Conservation (phyloP, 2,888 invertebrate genomes). For the Epistrophella euchroma region DNA sequence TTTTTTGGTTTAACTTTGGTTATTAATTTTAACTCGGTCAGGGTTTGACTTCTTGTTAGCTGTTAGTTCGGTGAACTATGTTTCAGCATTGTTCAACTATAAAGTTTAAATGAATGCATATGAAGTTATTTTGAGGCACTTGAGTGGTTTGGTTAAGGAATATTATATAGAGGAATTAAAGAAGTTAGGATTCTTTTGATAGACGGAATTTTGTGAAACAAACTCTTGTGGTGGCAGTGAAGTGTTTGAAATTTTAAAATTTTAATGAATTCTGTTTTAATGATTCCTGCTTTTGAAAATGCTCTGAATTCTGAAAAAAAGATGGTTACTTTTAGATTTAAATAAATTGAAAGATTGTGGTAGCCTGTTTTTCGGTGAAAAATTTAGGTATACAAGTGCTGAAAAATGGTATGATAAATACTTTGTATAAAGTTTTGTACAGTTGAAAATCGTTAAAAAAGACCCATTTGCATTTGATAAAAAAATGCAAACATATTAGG, state of each 20-base stretch:
- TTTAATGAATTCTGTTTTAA: not conserved
- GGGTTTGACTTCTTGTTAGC: slow-evolving; percentile 62
- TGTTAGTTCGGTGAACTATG: slow-evolving; percentile 28
- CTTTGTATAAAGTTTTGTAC: no score
- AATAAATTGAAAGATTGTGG: no score
- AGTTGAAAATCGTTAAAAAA: no score
- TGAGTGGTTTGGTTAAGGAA: slow-evolving; percentile 31
- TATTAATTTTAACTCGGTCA: slow-evolving; percentile 71
- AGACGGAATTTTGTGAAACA: not conserved
- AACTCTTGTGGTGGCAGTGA: not conserved
- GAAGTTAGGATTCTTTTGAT: slow-evolving; percentile 8
- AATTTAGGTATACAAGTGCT: no score
- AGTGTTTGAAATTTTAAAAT: not conserved
- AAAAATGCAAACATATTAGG: no score
- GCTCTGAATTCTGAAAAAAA: no score
- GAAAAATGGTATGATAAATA: no score
- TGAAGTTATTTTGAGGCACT: slow-evolving; percentile 23
- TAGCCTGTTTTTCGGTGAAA: no score
- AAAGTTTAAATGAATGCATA: slow-evolving; percentile 59
- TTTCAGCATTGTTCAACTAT: slow-evolving; percentile 34
- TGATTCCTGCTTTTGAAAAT: no score
- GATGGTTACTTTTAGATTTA: no score
- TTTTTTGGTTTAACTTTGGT: slow-evolving; percentile 56
- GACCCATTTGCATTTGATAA: no score
- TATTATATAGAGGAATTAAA: not conserved